Evolutionary conservation across 2,888 invertebrate species (phyloP), one percentile per base, ranked within the genome.

Genomic region (Sympetrum striolatum): DNA sequence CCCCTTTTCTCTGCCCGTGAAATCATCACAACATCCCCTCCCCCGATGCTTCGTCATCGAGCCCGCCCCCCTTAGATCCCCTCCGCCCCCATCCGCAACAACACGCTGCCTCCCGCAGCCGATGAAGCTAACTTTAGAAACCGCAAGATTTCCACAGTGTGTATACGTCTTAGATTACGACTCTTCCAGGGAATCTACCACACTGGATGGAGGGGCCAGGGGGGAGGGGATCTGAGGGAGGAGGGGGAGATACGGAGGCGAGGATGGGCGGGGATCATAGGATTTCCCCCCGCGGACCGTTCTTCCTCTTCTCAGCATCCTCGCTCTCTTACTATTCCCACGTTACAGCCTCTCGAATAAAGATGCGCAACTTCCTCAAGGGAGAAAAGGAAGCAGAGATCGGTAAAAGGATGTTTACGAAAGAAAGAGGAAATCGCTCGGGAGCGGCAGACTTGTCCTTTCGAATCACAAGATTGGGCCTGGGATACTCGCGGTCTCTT

Each of bases 61-160:
- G 35, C 18, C n/a, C 39, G 1, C 39, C 80, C 58, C 58, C 35
- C 82, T 58, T 35, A 25, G 14, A 53, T 35, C 31, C 18, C 35
- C 22, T 22, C 58, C 31, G 53, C 53, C 82, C 82, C 86, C 60
- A 37, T 18, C 58, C 86, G 60, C 60, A 60, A 86, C 60, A 60
- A 86, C 86, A 60, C 86, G 31, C 60, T 31, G 81, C 86, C 86
- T 86, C 86, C 86, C 86, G 86, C 86, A 86, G 86, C 86, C 86
- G 86, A 86, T 60, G 86, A 86, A 60, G 86, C 86, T 86, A 86
- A 86, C 64, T 86, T 86, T 86, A 86, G 86, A 86, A 86, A 86
- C 86, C 86, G 86, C 86, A 86, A 86, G 86, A 86, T 86, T 86
- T 86, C 86, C 86, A 86, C 86, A 86, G 86, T 86, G 64, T 86